Evolutionary conservation across 2,797 vertebrate species (phyloP).

Genomic region (Eulemur mongoz): DNA sequence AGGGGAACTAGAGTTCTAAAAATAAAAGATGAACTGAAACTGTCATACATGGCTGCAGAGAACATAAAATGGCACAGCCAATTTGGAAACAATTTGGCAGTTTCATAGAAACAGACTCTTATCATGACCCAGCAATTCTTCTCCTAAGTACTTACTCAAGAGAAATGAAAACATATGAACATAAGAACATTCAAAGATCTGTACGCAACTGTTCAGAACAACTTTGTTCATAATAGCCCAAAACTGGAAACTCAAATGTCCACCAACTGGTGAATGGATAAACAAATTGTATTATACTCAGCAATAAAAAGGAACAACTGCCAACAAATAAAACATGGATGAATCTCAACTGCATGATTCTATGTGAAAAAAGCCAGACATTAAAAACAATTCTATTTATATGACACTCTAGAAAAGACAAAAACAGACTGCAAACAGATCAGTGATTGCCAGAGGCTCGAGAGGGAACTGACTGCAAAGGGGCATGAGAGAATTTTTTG

Average conservation of each 20-base stretch:
- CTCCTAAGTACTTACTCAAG: not conserved
- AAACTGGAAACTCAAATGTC: not conserved
- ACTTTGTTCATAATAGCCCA: not conserved
- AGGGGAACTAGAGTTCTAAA: not conserved
- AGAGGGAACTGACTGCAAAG: not conserved
- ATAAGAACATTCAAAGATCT: constrained; percentile 19
- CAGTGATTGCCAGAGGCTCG: not conserved
- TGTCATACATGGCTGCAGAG: not conserved
- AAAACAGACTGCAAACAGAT: constrained; percentile 1
- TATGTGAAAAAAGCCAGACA: constrained; percentile 10
- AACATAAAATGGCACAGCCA: not conserved
- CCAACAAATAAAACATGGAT: not conserved
- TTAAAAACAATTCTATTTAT: not conserved
- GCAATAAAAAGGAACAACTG: not conserved
- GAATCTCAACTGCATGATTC: not conserved
- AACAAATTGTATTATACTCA: not conserved
- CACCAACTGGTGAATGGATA: not conserved
- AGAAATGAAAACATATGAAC: constrained; percentile 32
- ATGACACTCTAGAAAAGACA: not conserved
- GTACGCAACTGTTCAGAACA: not conserved
- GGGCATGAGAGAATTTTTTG: not conserved
- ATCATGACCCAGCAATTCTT: not conserved
- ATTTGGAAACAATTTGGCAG: not conserved
- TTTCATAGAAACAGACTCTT: not conserved
- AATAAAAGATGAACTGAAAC: not conserved